Evolutionary conservation across 2,888 invertebrate genomes (phyloP).

Genomic region (Caradrina clavipalpis): DNA sequence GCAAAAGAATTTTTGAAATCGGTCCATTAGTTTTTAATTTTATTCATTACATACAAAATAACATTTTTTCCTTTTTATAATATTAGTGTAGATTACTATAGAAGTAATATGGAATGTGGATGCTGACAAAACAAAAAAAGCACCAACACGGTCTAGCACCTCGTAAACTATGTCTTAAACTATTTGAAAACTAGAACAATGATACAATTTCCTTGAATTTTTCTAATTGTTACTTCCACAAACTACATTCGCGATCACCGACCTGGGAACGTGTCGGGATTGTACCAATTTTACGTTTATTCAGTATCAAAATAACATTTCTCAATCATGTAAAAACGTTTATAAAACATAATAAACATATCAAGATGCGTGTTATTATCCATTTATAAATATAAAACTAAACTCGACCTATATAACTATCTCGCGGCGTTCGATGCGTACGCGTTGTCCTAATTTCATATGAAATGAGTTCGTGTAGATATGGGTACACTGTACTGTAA

Average conservation of each 20-base stretch:
- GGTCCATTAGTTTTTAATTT: too few species aligned
- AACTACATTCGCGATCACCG: slow-evolving; percentile 7
- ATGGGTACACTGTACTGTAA: slow-evolving; percentile 56
- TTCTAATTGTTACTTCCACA: slow-evolving; percentile 31
- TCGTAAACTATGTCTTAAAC: slow-evolving; percentile 42
- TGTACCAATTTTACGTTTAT: slow-evolving; percentile 43
- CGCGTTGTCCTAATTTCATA: slow-evolving; percentile 75
- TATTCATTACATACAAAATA: too few species aligned
- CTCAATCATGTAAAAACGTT: slow-evolving; percentile 67
- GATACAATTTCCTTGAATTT: slow-evolving; percentile 35
- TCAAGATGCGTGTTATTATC: slow-evolving; percentile 73
- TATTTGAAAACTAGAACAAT: slow-evolving; percentile 46
- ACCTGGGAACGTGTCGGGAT: slow-evolving; percentile 18
- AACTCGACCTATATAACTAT: slow-evolving; percentile 77
- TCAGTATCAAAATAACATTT: slow-evolving; percentile 63
- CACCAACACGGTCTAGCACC: slow-evolving; percentile 32
- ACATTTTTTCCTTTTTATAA: too few species aligned
- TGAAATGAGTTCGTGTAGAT: slow-evolving; percentile 73
- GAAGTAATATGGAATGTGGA: too few species aligned
- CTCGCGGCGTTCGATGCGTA: slow-evolving; percentile 68
- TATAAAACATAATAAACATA: slow-evolving; percentile 71
- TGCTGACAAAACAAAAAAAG: slow-evolving; percentile 24
- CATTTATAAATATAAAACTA: slow-evolving; percentile 76
- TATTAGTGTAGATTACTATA: too few species aligned
- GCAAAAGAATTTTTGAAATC: too few species aligned